These are phyloP conservation scores for Asarcornis scutulata DNA, from an alignment of 2,113 vertebrate genomes.

Conservation along the genomic window DNA sequence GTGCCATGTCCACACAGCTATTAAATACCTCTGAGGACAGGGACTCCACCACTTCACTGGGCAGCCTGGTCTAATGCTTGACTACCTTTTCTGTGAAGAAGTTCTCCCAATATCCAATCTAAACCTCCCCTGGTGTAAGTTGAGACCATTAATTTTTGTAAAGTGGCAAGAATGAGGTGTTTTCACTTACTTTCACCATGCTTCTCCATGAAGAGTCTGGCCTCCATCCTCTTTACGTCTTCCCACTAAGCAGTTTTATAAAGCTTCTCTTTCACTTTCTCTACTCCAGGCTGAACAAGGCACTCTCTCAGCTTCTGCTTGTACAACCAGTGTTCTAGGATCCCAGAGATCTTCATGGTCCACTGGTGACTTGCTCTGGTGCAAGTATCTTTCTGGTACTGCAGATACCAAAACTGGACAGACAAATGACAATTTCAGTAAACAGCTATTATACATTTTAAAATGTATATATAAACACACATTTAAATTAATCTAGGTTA, in stretches of 20 bases:
- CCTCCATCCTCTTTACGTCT: background rate
- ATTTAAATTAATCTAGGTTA: background rate
- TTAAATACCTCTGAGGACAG: background rate
- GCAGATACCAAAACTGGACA: background rate
- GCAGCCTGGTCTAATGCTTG: background rate
- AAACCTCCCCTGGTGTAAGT: too few species aligned
- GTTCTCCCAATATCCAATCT: background rate
- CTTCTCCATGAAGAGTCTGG: background rate
- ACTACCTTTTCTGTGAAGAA: background rate
- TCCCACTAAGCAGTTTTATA: background rate
- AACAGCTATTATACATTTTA: fast-evolving
- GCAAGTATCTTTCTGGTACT: background rate
- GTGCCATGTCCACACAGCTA: background rate
- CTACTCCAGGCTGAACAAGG: background rate
- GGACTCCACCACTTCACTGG: background rate
- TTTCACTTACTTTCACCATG: background rate
- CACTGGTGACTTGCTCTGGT: background rate
- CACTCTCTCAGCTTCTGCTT: background rate
- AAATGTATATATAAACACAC: background rate
- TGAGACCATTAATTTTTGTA: too few species aligned
- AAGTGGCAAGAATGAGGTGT: too few species aligned
- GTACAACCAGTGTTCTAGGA: background rate
- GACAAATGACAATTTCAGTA: background rate
- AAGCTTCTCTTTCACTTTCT: background rate
- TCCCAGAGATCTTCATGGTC: background rate